Percentiles rank a stretch among this genome's conserved stretches.
phyloP scores from a whole-genome alignment of 2,797 vertebrate genomes.

The Cichlasoma orientale region DNA sequence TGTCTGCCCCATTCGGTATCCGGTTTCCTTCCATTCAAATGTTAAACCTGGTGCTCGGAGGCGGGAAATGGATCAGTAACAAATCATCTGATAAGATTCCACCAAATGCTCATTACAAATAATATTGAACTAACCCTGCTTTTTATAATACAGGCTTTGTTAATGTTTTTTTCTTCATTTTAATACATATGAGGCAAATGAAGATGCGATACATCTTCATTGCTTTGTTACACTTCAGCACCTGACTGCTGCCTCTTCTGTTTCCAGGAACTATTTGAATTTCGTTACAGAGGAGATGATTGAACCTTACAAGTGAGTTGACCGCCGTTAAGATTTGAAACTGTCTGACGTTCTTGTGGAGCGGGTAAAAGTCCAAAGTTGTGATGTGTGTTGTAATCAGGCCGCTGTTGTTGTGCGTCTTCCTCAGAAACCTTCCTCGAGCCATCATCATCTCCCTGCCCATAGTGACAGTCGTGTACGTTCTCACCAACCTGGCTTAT shows the following conservation, averaged over 20 bases:
- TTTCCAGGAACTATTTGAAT: slow-evolving; percentile 96
- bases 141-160: neutral
- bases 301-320: slow-evolving; percentile 91
- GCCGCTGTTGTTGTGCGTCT: neutral
- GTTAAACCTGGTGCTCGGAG: neutral
- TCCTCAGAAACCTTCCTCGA: slow-evolving; percentile 90
- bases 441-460: slow-evolving; percentile 98
- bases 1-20: neutral
- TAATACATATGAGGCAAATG: neutral
- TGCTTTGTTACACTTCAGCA: neutral
- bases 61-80: neutral
- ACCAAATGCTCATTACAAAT: neutral
- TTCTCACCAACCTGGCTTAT: slow-evolving; percentile 96
- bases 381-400: neutral
- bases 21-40: neutral
- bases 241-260: slow-evolving; percentile 3
- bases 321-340: neutral
- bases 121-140: neutral
- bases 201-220: neutral
- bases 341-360: neutral
- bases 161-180: neutral
- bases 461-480: slow-evolving; percentile 93
- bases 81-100: neutral
- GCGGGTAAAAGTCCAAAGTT: neutral
- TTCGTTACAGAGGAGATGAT: slow-evolving; percentile 99